phyloP scores from a whole-genome alignment of 1,140 invertebrate species.

The Chironomus striatipennis region DNA sequence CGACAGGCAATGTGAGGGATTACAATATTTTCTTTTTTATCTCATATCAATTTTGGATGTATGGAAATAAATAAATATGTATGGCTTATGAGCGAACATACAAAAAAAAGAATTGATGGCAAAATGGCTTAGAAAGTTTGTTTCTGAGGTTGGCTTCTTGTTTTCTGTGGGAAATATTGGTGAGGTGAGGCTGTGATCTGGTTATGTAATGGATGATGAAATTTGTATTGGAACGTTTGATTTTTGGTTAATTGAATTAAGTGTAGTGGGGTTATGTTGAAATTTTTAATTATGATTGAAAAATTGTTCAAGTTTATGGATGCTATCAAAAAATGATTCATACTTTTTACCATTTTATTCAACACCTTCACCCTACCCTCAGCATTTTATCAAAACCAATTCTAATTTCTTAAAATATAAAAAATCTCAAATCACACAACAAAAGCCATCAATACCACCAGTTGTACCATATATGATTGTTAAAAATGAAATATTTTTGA shows the following conservation, averaged over 20 bases:
- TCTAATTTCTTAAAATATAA: not conserved
- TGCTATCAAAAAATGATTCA: too few relatives aligned
- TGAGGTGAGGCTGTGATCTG: too few relatives aligned
- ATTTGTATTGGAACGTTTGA: not conserved
- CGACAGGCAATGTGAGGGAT: too few relatives aligned
- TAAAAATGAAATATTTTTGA: too few relatives aligned
- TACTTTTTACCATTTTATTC: too few relatives aligned
- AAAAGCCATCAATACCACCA: not conserved
- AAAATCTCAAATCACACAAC: not conserved
- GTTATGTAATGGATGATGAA: too few relatives aligned
- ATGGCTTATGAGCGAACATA: not conserved
- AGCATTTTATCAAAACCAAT: not conserved
- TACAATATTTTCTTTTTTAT: not conserved
- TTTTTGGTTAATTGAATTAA: not conserved
- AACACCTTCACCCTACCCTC: too few relatives aligned
- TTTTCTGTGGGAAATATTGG: too few relatives aligned
- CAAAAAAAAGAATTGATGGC: not conserved
- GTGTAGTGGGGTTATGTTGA: too few relatives aligned
- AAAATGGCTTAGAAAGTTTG: not conserved
- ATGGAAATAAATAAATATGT: slow-evolving; percentile 2
- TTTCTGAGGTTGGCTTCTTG: too few relatives aligned
- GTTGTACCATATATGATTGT: not conserved
- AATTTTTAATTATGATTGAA: too few relatives aligned
- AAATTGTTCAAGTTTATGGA: too few relatives aligned
- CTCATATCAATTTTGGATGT: not conserved